phyloP scores from a whole-genome alignment of 2,888 invertebrate species.

The Drosophila borborema region DNA sequence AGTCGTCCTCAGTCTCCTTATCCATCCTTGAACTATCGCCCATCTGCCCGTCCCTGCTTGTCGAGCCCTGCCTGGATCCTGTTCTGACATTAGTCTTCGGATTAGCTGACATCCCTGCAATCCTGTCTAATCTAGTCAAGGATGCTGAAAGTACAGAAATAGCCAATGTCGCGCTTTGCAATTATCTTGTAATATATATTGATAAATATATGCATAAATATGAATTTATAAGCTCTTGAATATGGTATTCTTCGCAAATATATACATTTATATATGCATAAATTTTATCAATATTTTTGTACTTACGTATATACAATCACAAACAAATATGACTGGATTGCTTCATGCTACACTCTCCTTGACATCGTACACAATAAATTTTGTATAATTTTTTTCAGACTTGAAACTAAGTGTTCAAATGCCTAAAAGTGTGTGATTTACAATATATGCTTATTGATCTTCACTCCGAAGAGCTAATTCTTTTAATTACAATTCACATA shows the following conservation, averaged over 20 bases:
- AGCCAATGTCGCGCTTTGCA: too few species aligned
- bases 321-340: not conserved
- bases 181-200: not conserved
- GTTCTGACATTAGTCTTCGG: not conserved
- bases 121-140: constrained; percentile 2
- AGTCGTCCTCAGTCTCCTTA: constrained; percentile 16
- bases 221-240: not conserved
- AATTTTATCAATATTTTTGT: not conserved
- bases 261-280: not conserved
- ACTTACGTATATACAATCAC: not conserved
- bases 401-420: not conserved
- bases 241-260: not conserved
- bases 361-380: not conserved
- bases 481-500: too few species aligned
- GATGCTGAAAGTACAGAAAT: not conserved
- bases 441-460: too few species aligned
- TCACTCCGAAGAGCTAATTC: too few species aligned
- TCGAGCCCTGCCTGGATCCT: not conserved
- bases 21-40: not conserved
- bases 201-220: not conserved
- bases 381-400: not conserved
- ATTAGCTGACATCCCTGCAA: constrained; percentile 16
- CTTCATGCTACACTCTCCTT: not conserved
- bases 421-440: too few species aligned
- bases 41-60: not conserved